Conservation (phyloP, 2,797 vertebrate species). For the Serranus cabrilla region DNA sequence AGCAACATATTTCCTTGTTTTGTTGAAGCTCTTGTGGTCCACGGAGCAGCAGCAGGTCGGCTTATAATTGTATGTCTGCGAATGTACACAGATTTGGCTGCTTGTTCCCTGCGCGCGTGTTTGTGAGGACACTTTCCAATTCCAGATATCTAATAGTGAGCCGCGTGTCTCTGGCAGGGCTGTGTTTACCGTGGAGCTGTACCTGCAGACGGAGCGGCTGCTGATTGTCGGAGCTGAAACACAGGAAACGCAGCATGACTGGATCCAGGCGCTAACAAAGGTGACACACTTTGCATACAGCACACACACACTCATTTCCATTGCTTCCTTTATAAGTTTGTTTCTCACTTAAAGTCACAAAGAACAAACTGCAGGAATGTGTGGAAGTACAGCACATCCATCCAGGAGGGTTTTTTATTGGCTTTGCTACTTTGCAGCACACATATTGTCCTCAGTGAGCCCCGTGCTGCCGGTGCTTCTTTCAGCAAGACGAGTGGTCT, state of each 20-base stretch:
- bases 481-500: conserved; percentile 47
- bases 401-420: neutral
- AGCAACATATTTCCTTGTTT: neutral
- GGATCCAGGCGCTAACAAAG: conserved; percentile 94
- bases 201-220: conserved; percentile 90
- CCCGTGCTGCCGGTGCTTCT: conserved; percentile 19
- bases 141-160: conserved; percentile 10
- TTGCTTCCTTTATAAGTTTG: conserved; percentile 32
- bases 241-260: conserved; percentile 90
- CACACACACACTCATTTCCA: conserved; percentile 14
- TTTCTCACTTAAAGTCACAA: conserved; percentile 44
- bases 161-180: conserved; percentile 79
- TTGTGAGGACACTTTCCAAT: neutral
- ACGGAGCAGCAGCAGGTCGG: neutral
- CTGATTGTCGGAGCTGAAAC: conserved; percentile 93
- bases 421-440: neutral
- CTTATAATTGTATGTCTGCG: conserved; percentile 9
- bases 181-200: conserved; percentile 94
- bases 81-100: neutral
- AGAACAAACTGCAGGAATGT: conserved; percentile 22
- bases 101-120: neutral
- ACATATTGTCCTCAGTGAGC: conserved; percentile 25
- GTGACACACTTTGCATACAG: conserved; percentile 79
- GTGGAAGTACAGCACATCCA: conserved; percentile 9
- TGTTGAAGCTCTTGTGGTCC: neutral